phyloP scores from a whole-genome alignment of 2,113 vertebrate species.

The Nannobrachium achirus region DNA sequence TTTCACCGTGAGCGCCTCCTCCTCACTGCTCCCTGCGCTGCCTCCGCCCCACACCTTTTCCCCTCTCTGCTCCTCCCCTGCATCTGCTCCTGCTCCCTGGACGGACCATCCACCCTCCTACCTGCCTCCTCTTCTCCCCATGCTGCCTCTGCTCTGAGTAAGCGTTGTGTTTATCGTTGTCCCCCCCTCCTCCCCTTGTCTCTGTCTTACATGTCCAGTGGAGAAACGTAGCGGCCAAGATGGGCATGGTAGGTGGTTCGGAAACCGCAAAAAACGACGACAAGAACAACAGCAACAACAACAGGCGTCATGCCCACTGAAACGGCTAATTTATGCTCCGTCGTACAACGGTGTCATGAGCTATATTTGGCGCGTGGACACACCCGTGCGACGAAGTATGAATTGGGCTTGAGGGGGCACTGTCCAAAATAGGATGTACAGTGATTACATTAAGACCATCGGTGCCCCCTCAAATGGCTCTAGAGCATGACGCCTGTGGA shows the following conservation, averaged over 20 bases:
- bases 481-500: constrained; percentile 25
- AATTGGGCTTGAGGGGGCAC: background rate
- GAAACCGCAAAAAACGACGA: constrained; percentile 1
- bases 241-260: constrained; percentile 95
- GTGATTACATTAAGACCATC: constrained; percentile 24
- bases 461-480: constrained; percentile 18
- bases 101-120: constrained; percentile 49
- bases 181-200: constrained; percentile 53
- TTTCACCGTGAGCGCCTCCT: constrained; percentile 30
- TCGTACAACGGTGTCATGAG: constrained; percentile 6
- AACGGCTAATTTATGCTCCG: constrained; percentile 7
- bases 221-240: constrained; percentile 91
- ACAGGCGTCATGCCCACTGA: constrained; percentile 49
- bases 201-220: constrained; percentile 87
- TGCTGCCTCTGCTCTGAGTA: constrained; percentile 60
- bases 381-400: background rate
- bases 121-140: constrained; percentile 58
- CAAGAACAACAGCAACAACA: background rate
- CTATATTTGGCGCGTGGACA: background rate
- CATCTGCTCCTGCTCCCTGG: constrained; percentile 36
- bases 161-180: constrained; percentile 55
- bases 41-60: background rate
- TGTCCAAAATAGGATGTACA: background rate
- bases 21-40: constrained; percentile 16
- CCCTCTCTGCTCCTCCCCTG: constrained; percentile 14